Percentiles rank a stretch among this genome's conserved stretches.
These are phyloP conservation scores for Cossypha caffra DNA, from an alignment of 2,797 vertebrate species.

Conservation along the genomic window DNA sequence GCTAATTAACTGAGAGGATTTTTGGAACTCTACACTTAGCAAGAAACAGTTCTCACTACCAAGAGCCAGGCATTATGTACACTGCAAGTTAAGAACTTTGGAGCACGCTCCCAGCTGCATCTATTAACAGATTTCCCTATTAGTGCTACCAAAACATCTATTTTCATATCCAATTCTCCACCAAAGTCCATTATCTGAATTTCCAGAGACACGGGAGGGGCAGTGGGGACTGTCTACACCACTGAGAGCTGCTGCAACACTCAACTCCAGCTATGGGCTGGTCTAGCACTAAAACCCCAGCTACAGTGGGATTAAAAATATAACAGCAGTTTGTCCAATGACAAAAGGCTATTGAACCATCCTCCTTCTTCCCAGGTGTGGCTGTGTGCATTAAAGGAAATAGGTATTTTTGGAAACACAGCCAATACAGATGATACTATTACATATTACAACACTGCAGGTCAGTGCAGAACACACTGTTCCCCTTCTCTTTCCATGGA, in stretches of 20 bases:
- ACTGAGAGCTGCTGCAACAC: neutral
- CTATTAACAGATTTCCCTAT: neutral
- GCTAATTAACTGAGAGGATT: slow-evolving; percentile 65
- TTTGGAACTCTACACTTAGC: slow-evolving; percentile 48
- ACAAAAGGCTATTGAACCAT: neutral
- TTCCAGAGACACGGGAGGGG: neutral
- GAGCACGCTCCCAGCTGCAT: fast-evolving
- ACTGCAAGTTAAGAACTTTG: neutral
- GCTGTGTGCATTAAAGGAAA: neutral
- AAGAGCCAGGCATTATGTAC: neutral
- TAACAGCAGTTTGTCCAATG: neutral
- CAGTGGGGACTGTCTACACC: neutral
- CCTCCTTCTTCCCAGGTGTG: neutral
- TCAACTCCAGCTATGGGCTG: neutral
- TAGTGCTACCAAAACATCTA: neutral
- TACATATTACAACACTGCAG: neutral
- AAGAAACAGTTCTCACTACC: neutral
- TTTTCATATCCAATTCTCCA: neutral
- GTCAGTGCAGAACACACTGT: neutral
- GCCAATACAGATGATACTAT: fast-evolving
- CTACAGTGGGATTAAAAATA: neutral
- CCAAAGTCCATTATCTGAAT: neutral
- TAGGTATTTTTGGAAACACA: neutral
- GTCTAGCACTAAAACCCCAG: neutral
- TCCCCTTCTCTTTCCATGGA: neutral